These are phyloP conservation scores for Tetragnatha montana DNA, from an alignment of 2,888 invertebrate genomes.

Conservation along the genomic window DNA sequence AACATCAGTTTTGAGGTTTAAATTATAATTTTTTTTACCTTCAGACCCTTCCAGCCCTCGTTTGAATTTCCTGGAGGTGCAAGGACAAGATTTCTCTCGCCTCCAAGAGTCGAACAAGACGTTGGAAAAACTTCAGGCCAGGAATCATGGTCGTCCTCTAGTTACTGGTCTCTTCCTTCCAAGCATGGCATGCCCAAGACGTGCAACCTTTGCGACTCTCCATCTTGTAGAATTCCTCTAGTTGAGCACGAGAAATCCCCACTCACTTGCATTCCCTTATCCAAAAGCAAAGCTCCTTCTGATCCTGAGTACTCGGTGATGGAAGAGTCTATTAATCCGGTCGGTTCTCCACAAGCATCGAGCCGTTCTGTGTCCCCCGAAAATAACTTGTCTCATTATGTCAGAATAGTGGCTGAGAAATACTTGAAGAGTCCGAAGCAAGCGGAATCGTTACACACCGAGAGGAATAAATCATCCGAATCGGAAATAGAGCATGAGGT, in stretches of 20 bases:
- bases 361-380: background rate
- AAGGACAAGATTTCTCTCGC: background rate
- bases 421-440: conserved; percentile 13
- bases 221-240: conserved; percentile 33
- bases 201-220: conserved; percentile 28
- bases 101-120: background rate
- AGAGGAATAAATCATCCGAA: background rate
- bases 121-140: background rate
- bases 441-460: background rate
- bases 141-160: conserved; percentile 57
- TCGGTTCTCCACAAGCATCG: background rate
- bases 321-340: background rate
- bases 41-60: conserved; percentile 16
- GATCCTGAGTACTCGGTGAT: background rate
- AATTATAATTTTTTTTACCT: background rate
- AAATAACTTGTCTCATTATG: conserved; percentile 29
- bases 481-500: background rate
- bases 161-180: conserved; percentile 57
- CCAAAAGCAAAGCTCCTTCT: background rate
- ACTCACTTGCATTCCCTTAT: conserved; percentile 30
- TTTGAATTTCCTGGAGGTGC: conserved; percentile 7
- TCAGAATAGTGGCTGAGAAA: conserved; percentile 50
- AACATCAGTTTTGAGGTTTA: no score
- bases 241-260: conserved; percentile 28
- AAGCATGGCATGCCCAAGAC: conserved; percentile 35